A percentile compares a stretch with the other conserved stretches of the same genome.
Conservation (phyloP, 2,113 vertebrate genomes). For the Loxodonta africana region DNA sequence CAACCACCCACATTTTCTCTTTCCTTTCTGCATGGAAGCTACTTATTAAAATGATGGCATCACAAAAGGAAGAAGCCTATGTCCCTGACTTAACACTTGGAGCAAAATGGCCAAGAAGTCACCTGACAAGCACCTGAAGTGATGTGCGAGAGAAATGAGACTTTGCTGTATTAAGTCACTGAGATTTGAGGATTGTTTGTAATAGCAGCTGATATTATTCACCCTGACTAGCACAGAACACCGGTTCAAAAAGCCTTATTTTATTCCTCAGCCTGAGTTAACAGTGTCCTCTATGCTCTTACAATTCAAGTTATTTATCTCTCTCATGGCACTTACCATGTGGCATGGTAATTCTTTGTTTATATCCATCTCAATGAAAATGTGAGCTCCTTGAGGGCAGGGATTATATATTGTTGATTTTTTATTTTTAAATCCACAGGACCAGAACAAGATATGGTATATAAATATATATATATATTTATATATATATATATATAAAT, state of each 20-base stretch:
- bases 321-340: background rate
- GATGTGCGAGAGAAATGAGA: background rate
- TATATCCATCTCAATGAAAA: conserved; percentile 15
- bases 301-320: background rate
- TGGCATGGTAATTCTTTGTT: background rate
- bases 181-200: conserved; percentile 4
- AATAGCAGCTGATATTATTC: conserved; percentile 13
- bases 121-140: background rate
- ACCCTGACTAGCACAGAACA: background rate
- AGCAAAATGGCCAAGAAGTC: background rate
- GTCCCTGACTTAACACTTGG: background rate
- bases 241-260: conserved; percentile 25
- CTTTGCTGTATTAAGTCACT: background rate
- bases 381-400: conserved; percentile 31
- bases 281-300: background rate
- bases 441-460: background rate
- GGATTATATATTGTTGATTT: background rate
- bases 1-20: background rate
- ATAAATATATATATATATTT: too few species aligned
- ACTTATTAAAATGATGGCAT: background rate
- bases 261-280: background rate
- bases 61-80: background rate
- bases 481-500: too few species aligned
- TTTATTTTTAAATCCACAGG: background rate
- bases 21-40: background rate